Conservation (phyloP, 2,888 invertebrate species). For the Autographa gamma region DNA sequence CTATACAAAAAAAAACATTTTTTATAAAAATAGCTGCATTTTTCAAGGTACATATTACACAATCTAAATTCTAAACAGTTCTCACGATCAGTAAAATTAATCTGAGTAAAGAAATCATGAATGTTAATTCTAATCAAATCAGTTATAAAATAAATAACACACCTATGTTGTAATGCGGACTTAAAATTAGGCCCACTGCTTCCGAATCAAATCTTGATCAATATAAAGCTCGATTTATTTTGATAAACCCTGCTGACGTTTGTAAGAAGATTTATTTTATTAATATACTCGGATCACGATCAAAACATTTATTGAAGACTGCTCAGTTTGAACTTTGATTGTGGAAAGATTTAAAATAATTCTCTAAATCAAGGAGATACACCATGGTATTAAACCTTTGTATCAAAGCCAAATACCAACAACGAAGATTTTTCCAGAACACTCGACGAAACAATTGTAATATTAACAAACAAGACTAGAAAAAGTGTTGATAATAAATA, state of each 20-base stretch:
- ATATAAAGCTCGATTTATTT: slow-evolving; percentile 4
- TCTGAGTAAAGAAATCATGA: slow-evolving; percentile 2
- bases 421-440: too few species aligned
- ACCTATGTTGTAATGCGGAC: neutral
- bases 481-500: too few species aligned
- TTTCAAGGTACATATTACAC: neutral
- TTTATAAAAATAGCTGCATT: too few species aligned
- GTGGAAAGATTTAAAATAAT: slow-evolving; percentile 1
- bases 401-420: too few species aligned
- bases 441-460: too few species aligned
- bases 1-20: neutral
- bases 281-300: neutral
- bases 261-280: slow-evolving; percentile 4
- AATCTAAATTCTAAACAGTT: neutral
- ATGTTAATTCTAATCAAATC: neutral
- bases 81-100: slow-evolving; percentile 7
- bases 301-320: neutral
- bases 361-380: neutral
- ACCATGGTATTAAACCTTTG: too few species aligned
- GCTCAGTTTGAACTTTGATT: neutral
- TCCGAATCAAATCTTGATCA: neutral
- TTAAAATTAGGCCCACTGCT: neutral
- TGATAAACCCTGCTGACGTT: neutral
- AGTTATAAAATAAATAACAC: neutral
- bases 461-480: too few species aligned